These are phyloP conservation scores for Plebejus anna DNA, from an alignment of 2,888 invertebrate species.

Conservation along the genomic window DNA sequence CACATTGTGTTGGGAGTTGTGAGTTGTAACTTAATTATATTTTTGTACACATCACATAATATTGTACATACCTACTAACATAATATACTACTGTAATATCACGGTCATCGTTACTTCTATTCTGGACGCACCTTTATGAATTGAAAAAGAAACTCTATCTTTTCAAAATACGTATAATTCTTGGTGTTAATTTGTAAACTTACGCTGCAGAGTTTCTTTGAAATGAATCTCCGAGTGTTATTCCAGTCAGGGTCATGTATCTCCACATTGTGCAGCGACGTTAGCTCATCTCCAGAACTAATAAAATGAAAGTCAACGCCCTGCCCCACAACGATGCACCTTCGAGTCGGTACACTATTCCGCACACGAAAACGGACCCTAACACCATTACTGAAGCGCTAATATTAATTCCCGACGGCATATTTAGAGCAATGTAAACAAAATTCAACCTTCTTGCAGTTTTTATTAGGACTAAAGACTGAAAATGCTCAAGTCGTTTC, in stretches of 20 bases:
- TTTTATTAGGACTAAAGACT: conserved; percentile 32
- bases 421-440: conserved; percentile 28
- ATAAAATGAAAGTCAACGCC: conserved; percentile 38
- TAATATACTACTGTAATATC: too few relatives aligned
- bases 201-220: background rate
- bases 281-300: conserved; percentile 32
- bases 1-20: too few relatives aligned
- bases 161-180: background rate
- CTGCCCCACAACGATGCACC: conserved; percentile 34
- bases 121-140: too few relatives aligned
- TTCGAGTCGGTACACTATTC: conserved; percentile 31
- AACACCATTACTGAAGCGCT: conserved; percentile 23
- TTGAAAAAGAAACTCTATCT: too few relatives aligned
- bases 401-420: conserved; percentile 30
- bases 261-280: background rate
- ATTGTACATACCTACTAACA: too few relatives aligned
- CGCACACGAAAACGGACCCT: conserved; percentile 31
- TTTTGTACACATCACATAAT: too few relatives aligned
- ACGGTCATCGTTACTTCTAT: too few relatives aligned
- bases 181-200: background rate
- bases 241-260: conserved; percentile 14
- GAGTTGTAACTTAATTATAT: too few relatives aligned
- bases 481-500: conserved; percentile 29
- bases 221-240: background rate
- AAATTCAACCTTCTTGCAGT: conserved; percentile 37